Conservation (phyloP, 1,140 invertebrate genomes). For the Dryas iulia region DNA sequence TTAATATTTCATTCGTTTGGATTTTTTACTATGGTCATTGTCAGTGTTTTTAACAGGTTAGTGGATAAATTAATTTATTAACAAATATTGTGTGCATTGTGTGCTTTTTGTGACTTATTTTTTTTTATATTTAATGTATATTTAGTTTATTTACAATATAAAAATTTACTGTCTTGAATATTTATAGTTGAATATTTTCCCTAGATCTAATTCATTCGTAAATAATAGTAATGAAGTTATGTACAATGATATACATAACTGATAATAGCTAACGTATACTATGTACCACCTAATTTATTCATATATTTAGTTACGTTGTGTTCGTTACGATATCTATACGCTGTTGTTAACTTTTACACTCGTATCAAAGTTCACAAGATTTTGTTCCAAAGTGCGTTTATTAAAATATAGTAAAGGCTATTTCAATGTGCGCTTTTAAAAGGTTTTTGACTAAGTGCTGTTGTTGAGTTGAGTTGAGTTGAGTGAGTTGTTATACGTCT, state of each 20-base stretch:
- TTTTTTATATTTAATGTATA: conserved; percentile 5
- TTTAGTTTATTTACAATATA: neutral
- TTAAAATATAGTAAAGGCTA: neutral
- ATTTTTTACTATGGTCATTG: conserved; percentile 76
- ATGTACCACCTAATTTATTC: conserved; percentile 24
- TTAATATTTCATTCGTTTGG: conserved; percentile 41
- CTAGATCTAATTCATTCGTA: conserved; percentile 38
- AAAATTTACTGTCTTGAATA: neutral
- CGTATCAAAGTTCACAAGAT: neutral
- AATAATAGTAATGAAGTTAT: conserved; percentile 38
- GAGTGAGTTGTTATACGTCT: no score
- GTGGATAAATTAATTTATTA: conserved; percentile 28
- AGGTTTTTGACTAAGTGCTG: neutral
- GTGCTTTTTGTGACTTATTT: conserved; percentile 11
- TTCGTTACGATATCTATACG: conserved; percentile 17
- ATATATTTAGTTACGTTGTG: conserved; percentile 31
- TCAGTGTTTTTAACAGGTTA: conserved; percentile 75
- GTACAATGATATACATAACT: conserved; percentile 36
- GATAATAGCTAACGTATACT: conserved; percentile 28
- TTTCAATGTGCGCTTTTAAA: neutral
- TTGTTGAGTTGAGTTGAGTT: no score
- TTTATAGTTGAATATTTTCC: conserved; percentile 13
- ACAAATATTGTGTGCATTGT: conserved; percentile 11
- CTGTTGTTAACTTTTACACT: neutral
- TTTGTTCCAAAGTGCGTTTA: neutral